Conservation (phyloP, 2,888 invertebrate species). For the Sinhomidia bicolor region DNA sequence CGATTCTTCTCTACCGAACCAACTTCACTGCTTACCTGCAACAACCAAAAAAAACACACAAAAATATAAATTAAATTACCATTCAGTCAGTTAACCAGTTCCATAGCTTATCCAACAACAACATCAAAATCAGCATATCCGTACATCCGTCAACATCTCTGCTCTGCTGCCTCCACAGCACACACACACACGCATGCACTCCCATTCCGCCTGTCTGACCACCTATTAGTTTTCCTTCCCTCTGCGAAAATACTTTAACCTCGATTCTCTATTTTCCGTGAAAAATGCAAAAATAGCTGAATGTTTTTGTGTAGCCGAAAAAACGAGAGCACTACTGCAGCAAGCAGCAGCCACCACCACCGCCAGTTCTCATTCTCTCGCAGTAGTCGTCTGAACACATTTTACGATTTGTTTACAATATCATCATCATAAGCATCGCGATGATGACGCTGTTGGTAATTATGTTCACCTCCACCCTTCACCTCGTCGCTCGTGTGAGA, state of each 20-base stretch:
- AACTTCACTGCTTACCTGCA: constrained; percentile 52
- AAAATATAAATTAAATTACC: not conserved
- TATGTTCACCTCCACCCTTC: constrained; percentile 13
- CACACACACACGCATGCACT: too few relatives aligned
- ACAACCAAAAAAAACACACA: not conserved
- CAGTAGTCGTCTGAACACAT: not conserved
- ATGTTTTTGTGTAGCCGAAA: not conserved
- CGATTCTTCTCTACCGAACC: not conserved
- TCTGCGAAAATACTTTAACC: not conserved
- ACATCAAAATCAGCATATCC: not conserved
- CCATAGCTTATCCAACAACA: not conserved
- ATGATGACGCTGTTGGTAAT: not conserved
- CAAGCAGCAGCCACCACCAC: too few relatives aligned
- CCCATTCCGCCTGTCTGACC: not conserved
- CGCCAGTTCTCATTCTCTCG: not conserved
- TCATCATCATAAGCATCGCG: constrained; percentile 9
- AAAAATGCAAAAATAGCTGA: not conserved
- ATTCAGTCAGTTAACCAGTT: not conserved
- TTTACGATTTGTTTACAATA: constrained; percentile 62
- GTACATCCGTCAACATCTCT: too few relatives aligned
- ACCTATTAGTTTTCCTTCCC: not conserved
- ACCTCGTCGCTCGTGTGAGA: constrained; percentile 1
- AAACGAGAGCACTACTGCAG: not conserved
- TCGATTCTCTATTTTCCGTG: not conserved
- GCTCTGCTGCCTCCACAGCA: too few relatives aligned